Conservation (phyloP, 2,113 vertebrate species). For the Vidua macroura region DNA sequence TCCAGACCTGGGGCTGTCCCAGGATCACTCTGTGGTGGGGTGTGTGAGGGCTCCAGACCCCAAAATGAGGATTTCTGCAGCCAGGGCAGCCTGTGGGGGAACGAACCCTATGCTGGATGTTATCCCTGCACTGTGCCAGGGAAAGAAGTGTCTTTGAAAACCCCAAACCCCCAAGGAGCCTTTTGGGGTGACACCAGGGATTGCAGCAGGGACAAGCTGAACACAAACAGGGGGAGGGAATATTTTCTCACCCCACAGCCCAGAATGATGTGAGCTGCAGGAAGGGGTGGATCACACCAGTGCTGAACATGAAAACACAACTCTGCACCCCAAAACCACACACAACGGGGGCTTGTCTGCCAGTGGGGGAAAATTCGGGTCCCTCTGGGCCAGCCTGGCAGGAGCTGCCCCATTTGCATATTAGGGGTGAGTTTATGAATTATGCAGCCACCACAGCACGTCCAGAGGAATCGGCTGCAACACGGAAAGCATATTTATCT, state of each 20-base stretch:
- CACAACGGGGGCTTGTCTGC: background rate
- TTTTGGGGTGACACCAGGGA: accelerated
- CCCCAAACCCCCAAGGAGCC: background rate
- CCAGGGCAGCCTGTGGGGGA: too few species aligned
- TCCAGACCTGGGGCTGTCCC: background rate
- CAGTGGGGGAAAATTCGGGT: background rate
- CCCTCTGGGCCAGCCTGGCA: background rate
- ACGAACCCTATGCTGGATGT: background rate
- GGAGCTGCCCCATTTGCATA: background rate
- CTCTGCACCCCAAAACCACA: background rate
- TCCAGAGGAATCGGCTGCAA: constrained; percentile 3
- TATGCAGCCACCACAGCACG: background rate
- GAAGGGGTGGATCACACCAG: background rate
- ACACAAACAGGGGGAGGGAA: background rate
- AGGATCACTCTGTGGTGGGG: background rate
- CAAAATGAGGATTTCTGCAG: background rate
- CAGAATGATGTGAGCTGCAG: background rate
- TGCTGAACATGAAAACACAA: background rate
- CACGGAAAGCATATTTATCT: constrained; percentile 32
- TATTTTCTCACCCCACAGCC: background rate
- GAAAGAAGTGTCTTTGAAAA: background rate
- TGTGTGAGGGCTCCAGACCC: background rate
- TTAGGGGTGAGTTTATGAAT: constrained; percentile 17
- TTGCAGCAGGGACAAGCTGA: background rate
- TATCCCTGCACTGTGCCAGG: accelerated